A percentile compares a stretch with the other conserved stretches of the same genome.
Conservation (phyloP, 2,888 invertebrate genomes). For the Unio pictorum region DNA sequence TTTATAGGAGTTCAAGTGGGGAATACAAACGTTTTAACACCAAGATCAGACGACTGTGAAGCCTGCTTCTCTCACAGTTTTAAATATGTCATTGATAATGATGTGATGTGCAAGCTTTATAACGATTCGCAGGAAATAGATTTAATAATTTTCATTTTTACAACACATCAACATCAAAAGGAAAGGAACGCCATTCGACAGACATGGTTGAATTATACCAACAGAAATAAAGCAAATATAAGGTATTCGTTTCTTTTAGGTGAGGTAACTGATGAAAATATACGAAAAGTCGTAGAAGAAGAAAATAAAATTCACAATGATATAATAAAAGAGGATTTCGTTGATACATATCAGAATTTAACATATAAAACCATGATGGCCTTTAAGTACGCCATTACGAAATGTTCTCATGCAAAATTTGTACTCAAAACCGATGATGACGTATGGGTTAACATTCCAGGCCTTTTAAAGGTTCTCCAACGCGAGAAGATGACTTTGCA, state of each 20-base stretch:
- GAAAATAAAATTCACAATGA: constrained; percentile 27
- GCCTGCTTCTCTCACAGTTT: constrained; percentile 35
- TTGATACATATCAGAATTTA: constrained; percentile 36
- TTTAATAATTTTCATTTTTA: constrained; percentile 26
- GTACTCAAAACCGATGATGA: constrained; percentile 54
- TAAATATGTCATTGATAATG: constrained; percentile 32
- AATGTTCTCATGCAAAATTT: constrained; percentile 29
- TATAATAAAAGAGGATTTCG: constrained; percentile 38
- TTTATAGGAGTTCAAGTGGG: no score
- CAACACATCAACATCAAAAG: constrained; percentile 17
- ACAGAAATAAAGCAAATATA: constrained; percentile 29
- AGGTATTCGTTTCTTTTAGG: constrained; percentile 34
- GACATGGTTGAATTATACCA: constrained; percentile 30
- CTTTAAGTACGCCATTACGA: constrained; percentile 35
- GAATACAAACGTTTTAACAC: background rate
- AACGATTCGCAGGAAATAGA: constrained; percentile 12
- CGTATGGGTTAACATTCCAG: constrained; percentile 48
- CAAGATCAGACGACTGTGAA: constrained; percentile 17
- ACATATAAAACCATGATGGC: constrained; percentile 42
- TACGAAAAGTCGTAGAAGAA: constrained; percentile 5
- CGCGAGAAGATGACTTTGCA: constrained; percentile 13
- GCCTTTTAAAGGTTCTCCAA: constrained; percentile 20
- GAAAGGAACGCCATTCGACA: constrained; percentile 27
- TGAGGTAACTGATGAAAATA: constrained; percentile 1
- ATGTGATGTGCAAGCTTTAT: constrained; percentile 19